A percentile compares a stretch with the other conserved stretches of the same genome.
Conservation (phyloP, 2,797 vertebrate genomes). For the Takifugu rubripes region DNA sequence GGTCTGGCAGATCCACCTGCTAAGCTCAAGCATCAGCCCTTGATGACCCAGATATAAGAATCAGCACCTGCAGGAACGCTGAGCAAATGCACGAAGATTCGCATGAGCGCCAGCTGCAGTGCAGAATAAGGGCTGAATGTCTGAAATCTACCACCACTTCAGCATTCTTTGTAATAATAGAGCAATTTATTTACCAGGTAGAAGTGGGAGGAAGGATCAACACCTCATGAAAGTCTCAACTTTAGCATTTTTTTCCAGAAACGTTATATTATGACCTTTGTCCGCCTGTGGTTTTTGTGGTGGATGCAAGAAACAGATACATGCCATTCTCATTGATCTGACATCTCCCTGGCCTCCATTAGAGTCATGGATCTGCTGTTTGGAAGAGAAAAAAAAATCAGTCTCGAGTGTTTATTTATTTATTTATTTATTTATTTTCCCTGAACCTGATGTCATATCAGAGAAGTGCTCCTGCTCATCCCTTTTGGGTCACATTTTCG, state of each 20-base stretch:
- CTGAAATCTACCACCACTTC: no score
- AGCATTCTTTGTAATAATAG: slow-evolving; percentile 1
- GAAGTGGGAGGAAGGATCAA: no score
- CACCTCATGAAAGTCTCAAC: slow-evolving; percentile 16
- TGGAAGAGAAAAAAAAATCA: slow-evolving; percentile 6
- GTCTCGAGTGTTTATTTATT: not conserved
- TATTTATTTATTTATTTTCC: slow-evolving; percentile 11
- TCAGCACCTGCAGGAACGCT: no score
- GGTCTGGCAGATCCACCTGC: no score
- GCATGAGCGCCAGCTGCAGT: no score
- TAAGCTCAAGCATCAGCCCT: no score
- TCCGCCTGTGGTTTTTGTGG: slow-evolving; percentile 45
- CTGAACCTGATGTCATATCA: slow-evolving; percentile 29
- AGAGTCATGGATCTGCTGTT: slow-evolving; percentile 38
- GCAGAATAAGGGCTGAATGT: no score
- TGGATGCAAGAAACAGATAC: slow-evolving; percentile 30
- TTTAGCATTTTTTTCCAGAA: slow-evolving; percentile 19
- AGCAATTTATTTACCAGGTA: no score
- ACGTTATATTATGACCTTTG: slow-evolving; percentile 33
- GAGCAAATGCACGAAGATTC: no score
- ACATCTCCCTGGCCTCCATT: slow-evolving; percentile 30
- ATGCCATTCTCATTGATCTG: slow-evolving; percentile 36
- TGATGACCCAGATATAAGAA: no score
- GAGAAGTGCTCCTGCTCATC: slow-evolving; percentile 26
- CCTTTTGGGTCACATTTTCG: slow-evolving; percentile 36